Evolutionary conservation across 1,140 invertebrate genomes (phyloP).

Genomic region (Papilio xuthus): DNA sequence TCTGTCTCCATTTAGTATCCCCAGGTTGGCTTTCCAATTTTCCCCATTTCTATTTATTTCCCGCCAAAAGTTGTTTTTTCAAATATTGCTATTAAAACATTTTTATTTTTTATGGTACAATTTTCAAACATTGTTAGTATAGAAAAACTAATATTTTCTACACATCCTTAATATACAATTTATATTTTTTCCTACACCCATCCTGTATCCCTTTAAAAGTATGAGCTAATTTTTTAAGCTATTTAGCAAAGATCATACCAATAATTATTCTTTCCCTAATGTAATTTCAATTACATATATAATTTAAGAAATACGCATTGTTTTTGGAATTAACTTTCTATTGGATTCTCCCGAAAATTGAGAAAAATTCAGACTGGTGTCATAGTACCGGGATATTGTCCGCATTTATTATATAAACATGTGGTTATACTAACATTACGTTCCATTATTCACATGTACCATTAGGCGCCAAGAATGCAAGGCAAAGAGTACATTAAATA

Average conservation of each 20-base stretch:
- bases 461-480: not conserved
- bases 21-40: not conserved
- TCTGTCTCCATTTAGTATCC: not conserved
- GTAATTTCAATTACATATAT: not conserved
- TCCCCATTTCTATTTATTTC: not conserved
- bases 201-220: not conserved
- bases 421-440: conserved; percentile 4
- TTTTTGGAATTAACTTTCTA: not conserved
- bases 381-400: not conserved
- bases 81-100: not conserved
- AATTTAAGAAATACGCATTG: not conserved
- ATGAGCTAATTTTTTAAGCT: not conserved
- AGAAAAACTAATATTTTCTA: not conserved
- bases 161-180: not conserved
- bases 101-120: not conserved
- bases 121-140: no score
- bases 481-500: no score
- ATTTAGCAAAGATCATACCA: not conserved
- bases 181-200: not conserved
- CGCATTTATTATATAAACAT: not conserved
- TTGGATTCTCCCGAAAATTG: not conserved
- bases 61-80: not conserved
- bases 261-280: no score
- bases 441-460: not conserved
- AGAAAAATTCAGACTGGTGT: not conserved